Evolutionary conservation across 2,113 vertebrate species (phyloP).

Genomic region (Puntigrus tetrazona): DNA sequence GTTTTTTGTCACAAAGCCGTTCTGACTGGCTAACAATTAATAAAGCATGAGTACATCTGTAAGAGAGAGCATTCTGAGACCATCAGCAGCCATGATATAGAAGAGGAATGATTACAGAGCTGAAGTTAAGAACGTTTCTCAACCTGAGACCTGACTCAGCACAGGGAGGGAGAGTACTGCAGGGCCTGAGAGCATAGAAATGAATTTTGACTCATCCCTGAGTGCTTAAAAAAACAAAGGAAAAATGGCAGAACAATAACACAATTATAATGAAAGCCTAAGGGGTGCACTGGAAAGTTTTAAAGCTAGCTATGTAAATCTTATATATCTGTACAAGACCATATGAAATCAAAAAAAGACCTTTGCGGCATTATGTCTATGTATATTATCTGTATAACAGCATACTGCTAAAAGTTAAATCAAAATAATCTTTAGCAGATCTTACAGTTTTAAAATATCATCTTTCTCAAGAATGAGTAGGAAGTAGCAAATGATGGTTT

Average conservation of each 20-base stretch:
- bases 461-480: neutral
- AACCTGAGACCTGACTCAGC: slow-evolving; percentile 11
- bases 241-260: neutral
- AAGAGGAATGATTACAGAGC: slow-evolving; percentile 25
- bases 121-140: neutral
- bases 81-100: slow-evolving; percentile 1
- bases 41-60: slow-evolving; percentile 20
- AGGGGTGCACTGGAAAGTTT: neutral
- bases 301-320: neutral
- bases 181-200: neutral
- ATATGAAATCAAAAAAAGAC: neutral
- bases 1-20: neutral
- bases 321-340: neutral
- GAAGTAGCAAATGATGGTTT: neutral
- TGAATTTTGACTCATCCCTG: neutral
- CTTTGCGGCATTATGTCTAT: neutral
- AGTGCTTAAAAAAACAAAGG: neutral
- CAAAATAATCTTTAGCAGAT: neutral
- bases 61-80: neutral
- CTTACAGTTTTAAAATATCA: neutral
- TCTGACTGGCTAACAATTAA: neutral
- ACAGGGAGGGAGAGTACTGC: neutral
- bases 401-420: neutral
- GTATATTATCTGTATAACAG: neutral
- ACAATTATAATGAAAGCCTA: neutral